Conservation (phyloP, 2,888 invertebrate genomes). For the Perizoma affinitatum region DNA sequence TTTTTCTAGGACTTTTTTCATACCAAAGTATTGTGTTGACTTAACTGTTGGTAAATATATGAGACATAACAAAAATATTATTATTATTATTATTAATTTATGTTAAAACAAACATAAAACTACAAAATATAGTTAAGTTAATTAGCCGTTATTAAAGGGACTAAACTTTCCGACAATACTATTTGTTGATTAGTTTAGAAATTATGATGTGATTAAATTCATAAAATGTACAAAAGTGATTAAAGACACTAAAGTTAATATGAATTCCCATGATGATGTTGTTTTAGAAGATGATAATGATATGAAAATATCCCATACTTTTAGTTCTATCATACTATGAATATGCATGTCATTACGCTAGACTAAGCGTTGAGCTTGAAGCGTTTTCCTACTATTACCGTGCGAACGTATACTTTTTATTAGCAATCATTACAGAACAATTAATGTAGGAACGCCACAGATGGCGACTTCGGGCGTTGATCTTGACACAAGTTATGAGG, state of each 20-base stretch:
- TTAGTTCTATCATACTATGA: slow-evolving; percentile 21
- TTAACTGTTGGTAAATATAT: no score
- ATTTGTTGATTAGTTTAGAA: slow-evolving; percentile 17
- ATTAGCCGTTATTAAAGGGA: slow-evolving; percentile 19
- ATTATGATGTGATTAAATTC: slow-evolving; percentile 16
- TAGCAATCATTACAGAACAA: slow-evolving; percentile 67
- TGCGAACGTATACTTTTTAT: slow-evolving; percentile 63
- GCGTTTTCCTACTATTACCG: slow-evolving; percentile 53
- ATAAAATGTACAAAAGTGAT: slow-evolving; percentile 11
- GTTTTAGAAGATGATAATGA: slow-evolving; percentile 10
- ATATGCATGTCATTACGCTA: slow-evolving; percentile 33
- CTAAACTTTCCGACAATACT: slow-evolving; percentile 8
- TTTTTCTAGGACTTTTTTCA: no score
- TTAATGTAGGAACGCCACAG: slow-evolving; percentile 58
- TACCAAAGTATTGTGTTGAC: no score
- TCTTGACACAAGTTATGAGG: slow-evolving; percentile 44
- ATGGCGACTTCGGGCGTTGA: slow-evolving; percentile 52
- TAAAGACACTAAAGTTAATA: slow-evolving; percentile 13
- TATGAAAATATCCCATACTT: slow-evolving; percentile 4
- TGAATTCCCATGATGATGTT: slow-evolving; percentile 12
- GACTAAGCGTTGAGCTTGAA: slow-evolving; percentile 30
- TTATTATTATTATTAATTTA: no score
- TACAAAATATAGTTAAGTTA: slow-evolving; percentile 7
- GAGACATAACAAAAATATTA: no score
- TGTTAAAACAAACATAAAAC: slow-evolving; percentile 14